These are phyloP conservation scores for Geotrupes spiniger DNA, from an alignment of 2,888 invertebrate species.

Conservation along the genomic window DNA sequence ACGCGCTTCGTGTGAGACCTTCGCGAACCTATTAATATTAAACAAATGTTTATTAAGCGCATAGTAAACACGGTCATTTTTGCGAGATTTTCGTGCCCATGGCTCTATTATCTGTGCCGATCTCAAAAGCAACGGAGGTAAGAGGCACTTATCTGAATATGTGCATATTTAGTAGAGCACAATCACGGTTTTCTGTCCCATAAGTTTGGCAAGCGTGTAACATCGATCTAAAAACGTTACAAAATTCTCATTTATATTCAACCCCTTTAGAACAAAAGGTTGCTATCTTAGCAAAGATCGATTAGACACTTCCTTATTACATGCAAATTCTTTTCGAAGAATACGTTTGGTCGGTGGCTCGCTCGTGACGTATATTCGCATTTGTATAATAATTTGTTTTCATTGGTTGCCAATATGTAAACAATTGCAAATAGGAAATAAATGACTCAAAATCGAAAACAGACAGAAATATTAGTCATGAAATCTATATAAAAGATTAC, in stretches of 20 bases:
- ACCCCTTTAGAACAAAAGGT: slow-evolving; percentile 39
- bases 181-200: slow-evolving; percentile 28
- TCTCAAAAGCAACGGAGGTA: slow-evolving; percentile 21
- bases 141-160: slow-evolving; percentile 34
- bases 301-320: slow-evolving; percentile 34
- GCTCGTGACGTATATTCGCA: no score
- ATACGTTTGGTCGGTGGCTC: no score
- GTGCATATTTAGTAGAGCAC: slow-evolving; percentile 45
- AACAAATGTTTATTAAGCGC: no score
- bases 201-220: slow-evolving; percentile 48
- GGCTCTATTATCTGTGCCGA: slow-evolving; percentile 23
- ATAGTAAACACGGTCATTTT: not conserved
- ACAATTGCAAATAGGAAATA: no score
- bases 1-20: no score
- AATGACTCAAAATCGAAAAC: no score
- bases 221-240: slow-evolving; percentile 48
- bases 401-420: no score
- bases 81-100: slow-evolving; percentile 23
- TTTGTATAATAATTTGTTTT: no score
- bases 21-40: no score
- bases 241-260: slow-evolving; percentile 46
- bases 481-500: no score
- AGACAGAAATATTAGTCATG: no score
- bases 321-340: slow-evolving; percentile 26
- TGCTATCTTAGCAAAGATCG: slow-evolving; percentile 37